Base-by-base conservation (phyloP, 1,140 invertebrate genomes). In the Ephestia elutella region DNA sequence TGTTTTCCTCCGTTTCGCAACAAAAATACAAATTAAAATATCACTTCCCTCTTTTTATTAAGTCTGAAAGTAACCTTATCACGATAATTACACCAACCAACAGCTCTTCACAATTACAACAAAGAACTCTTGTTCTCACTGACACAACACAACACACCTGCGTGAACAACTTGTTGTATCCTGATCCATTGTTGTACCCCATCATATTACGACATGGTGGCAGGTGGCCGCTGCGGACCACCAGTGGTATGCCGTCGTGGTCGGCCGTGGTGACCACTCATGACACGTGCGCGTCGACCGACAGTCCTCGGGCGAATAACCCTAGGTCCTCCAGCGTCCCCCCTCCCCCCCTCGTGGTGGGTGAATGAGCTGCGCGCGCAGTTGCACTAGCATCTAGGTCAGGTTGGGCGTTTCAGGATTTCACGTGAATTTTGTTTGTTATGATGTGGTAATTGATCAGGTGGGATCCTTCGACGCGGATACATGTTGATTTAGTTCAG, bases 111-210 rank as follows among this genome's bases (percentile, higher is more conserved):
- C 30, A 10, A 32, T 32, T 32, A 32, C 1, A 28, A 32, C 30
- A 32, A 32, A 32, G 30, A 11, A 32, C 25, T 28, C 8, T 44
- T 17, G 4, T 5, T 13, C 4, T 44, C 48, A 49, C 48, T 17
- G 11, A 38, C 65, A 66, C 59, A 71, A 72, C 75, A 76, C 76
- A 71, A 5, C 82, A 77, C 89, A 96, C 95, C 95, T 96, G 95
- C 65, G 95, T 95, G 84, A 96, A 96, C 76, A 96, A 92, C 91
- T 96, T 96, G 90, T 96, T 96, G 91, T 96, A 96, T 89, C 94
- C 95, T 77, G 93, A 92, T 90, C 93, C 93, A 82, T 90, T 91
- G 87, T 92, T 93, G 90, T 95, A 95, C 80, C 94, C 94, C 90
- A 95, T 94, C 75, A 87, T 87, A 72, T 81, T 87, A 80, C 85